Conservation (phyloP, 2,797 vertebrate species). For the Anabacerthia variegaticeps region DNA sequence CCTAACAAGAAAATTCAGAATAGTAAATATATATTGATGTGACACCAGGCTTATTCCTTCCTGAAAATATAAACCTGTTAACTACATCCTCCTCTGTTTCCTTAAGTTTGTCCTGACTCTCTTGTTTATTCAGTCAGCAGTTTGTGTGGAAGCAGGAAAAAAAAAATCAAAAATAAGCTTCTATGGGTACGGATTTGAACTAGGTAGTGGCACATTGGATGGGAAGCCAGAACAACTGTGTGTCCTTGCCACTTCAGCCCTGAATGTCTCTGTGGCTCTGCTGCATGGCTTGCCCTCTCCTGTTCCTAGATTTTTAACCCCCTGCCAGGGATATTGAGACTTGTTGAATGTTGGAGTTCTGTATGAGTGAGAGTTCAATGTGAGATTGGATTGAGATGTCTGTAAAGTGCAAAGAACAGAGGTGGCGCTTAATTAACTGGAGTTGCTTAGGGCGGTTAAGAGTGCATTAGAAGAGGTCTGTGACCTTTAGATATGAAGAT, state of each 20-base stretch:
- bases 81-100: background rate
- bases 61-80: background rate
- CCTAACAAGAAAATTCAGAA: background rate
- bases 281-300: background rate
- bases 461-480: background rate
- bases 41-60: background rate
- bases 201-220: background rate
- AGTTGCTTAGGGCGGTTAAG: background rate
- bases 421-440: background rate
- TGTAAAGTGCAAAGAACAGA: background rate
- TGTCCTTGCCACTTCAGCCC: fast-evolving
- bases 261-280: background rate
- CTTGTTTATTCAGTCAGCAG: background rate
- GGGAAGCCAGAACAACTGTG: background rate
- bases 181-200: background rate
- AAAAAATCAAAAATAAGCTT: no score
- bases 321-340: background rate
- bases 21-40: background rate
- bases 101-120: background rate
- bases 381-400: background rate
- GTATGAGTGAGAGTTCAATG: background rate
- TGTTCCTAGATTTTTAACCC: background rate
- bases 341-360: background rate
- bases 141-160: background rate
- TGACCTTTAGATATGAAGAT: background rate